These are phyloP conservation scores for Micrasema longulum DNA, from an alignment of 1,140 invertebrate genomes.

Conservation along the genomic window DNA sequence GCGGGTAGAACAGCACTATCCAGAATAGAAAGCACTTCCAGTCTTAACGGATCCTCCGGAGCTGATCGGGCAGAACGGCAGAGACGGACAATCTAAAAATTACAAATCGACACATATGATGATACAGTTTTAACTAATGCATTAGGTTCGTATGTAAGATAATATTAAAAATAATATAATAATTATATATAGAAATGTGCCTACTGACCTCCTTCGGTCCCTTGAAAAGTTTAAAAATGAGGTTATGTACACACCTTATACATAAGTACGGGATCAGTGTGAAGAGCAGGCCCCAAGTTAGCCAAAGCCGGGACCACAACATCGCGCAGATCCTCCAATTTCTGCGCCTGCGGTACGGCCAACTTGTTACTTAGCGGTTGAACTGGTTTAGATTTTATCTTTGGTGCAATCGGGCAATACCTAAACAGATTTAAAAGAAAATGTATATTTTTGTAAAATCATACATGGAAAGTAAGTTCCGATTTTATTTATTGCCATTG, in stretches of 20 bases:
- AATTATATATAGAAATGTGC: not conserved
- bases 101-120: not conserved
- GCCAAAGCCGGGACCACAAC: conserved; percentile 88
- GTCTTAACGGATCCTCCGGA: conserved; percentile 71
- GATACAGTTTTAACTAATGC: too few relatives aligned
- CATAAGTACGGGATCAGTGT: conserved; percentile 89
- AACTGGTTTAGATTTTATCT: conserved; percentile 73
- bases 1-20: conserved; percentile 91
- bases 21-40: conserved; percentile 86
- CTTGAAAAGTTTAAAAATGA: not conserved
- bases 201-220: too few relatives aligned
- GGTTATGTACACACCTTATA: conserved; percentile 75
- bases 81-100: conserved; percentile 64
- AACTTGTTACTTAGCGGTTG: conserved; percentile 70
- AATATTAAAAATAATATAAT: not conserved
- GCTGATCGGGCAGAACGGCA: conserved; percentile 60
- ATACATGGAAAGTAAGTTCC: too few relatives aligned
- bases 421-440: conserved; percentile 67
- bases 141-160: not conserved
- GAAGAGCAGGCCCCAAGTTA: conserved; percentile 88
- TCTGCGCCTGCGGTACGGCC: conserved; percentile 71
- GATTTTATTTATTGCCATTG: too few relatives aligned
- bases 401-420: conserved; percentile 77
- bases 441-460: too few relatives aligned
- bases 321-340: conserved; percentile 81